phyloP scores from a whole-genome alignment of 2,113 vertebrate genomes.

The Myocastor coypus region DNA sequence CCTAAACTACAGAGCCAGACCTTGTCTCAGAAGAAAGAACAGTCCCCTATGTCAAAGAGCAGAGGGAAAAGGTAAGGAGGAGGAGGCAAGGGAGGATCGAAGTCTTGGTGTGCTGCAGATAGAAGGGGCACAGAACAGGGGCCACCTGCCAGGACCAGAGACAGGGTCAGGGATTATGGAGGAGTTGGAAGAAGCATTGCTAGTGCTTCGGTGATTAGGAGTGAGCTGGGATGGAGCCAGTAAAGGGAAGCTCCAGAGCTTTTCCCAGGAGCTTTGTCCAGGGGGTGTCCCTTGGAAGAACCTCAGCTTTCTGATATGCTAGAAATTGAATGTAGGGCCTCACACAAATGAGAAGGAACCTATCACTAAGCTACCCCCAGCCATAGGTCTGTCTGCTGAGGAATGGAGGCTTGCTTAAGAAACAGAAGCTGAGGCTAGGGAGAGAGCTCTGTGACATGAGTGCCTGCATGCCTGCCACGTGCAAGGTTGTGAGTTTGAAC shows the following conservation, averaged over 20 bases:
- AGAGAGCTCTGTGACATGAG: too few species aligned
- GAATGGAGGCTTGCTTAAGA: constrained; percentile 5
- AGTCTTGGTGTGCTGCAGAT: too few species aligned
- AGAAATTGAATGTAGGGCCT: neutral
- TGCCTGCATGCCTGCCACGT: too few species aligned
- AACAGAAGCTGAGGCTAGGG: neutral
- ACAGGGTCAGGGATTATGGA: neutral
- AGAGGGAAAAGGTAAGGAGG: neutral
- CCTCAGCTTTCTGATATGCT: neutral
- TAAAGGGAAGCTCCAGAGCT: neutral
- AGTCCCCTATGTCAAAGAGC: neutral
- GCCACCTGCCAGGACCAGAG: neutral
- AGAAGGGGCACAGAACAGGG: neutral
- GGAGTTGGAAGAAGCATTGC: neutral
- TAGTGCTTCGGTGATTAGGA: neutral
- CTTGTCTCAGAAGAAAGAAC: neutral
- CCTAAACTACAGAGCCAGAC: neutral
- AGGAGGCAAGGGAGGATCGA: neutral
- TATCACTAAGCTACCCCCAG: neutral
- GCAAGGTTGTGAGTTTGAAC: too few species aligned
- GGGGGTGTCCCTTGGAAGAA: neutral
- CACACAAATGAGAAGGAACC: neutral
- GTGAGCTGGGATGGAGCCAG: neutral
- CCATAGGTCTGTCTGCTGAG: neutral
- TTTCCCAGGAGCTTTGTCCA: neutral